Evolutionary conservation across 2,113 vertebrate genomes (phyloP).

Genomic region (Atractosteus spatula): DNA sequence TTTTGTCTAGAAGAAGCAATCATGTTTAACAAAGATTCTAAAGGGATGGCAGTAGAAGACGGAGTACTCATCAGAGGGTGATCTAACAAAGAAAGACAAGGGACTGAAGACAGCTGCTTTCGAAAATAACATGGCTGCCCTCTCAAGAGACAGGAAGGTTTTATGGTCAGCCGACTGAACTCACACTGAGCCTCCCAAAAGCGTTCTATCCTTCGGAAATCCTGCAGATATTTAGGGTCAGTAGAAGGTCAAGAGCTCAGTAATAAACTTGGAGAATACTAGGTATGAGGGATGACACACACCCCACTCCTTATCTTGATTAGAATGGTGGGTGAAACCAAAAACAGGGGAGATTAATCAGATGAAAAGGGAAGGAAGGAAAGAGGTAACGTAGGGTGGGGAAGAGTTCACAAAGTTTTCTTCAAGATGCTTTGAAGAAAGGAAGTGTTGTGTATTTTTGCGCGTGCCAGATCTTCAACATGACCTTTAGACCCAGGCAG

Average conservation of each 20-base stretch:
- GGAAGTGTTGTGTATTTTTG: no score
- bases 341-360: not conserved
- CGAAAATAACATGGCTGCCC: no score
- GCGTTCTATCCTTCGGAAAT: not conserved
- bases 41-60: no score
- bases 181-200: slow-evolving; percentile 22
- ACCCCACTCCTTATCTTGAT: slow-evolving; percentile 3
- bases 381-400: not conserved
- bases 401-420: not conserved
- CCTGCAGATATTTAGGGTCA: slow-evolving; percentile 29
- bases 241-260: slow-evolving; percentile 29
- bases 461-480: no score
- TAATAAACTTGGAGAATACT: slow-evolving; percentile 20
- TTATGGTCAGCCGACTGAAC: not conserved
- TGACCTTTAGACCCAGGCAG: not conserved
- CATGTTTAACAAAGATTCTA: no score
- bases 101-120: not conserved
- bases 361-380: not conserved
- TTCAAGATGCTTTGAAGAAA: not conserved
- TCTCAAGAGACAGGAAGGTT: not conserved
- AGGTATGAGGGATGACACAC: no score
- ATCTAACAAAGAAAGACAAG: not conserved
- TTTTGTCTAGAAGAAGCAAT: no score
- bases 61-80: not conserved
- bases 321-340: not conserved